Evolutionary conservation across 2,888 invertebrate genomes (phyloP), one percentile per base, ranked within the genome.

Genomic region (Drosophila incognita): DNA sequence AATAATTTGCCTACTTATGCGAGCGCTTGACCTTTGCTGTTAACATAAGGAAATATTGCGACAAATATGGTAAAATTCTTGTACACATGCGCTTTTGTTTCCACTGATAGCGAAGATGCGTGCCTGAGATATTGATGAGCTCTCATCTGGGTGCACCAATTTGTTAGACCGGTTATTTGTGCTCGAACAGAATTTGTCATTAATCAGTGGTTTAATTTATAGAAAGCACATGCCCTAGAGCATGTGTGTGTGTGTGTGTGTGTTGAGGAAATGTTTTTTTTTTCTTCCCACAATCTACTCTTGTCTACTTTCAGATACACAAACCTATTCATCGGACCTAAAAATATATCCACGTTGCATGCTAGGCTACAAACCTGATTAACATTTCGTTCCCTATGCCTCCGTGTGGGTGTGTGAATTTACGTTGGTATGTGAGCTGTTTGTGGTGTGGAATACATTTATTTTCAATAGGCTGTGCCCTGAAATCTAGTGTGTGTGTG

Each of bases 171-270:
- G 68, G 87, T 90, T 76, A 87, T 87, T 74, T 87, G 61, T 75
- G 82, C 74, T 60, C 78, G 67, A 76, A 51, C 73, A 75, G 81
- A 81, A 78, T 78, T 70, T 83, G 84, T 63, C 89, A 90, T 89
- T 89, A 83, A 89, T 90, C 89, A 83, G 79, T 68, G 83, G 76
- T 68, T 90, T 73, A 76, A 87, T 90, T 89, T 87, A 81, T 73
- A 74, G 46, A 87, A 75, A 77, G 70, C 74, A 81, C 61, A 53
- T 11, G 21, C 18, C 36, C 46, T 24, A 15, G 0, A 53, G 4
- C 11, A 54, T 10, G 24, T 35, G 18, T 35, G 38, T 58, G 53
- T 69, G 65, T 29, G 29, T 29, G 29, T 29, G 29, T 56, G 21
- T 48, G 59, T 40, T 2, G 7, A 38, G 7, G 6, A 42, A 52